Percentiles rank a stretch among this genome's conserved stretches.
Evolutionary conservation across 2,113 vertebrate genomes (phyloP).

Genomic region (Thymallus thymallus): DNA sequence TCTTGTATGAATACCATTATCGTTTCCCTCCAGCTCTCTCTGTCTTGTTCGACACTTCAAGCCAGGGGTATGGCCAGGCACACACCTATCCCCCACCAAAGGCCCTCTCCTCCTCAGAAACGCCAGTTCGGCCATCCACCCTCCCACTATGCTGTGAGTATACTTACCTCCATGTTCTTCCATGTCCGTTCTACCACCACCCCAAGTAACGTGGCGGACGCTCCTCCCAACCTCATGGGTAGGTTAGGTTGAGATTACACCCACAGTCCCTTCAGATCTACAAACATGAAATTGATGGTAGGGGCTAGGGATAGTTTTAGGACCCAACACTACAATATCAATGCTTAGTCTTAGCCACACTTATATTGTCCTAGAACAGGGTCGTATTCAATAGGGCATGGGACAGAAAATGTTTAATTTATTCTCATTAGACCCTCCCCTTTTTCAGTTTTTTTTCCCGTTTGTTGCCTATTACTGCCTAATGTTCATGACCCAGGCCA

Average conservation of each 20-base stretch:
- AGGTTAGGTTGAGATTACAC: too few species aligned
- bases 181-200: not conserved
- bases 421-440: too few species aligned
- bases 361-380: not conserved
- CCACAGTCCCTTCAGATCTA: too few species aligned
- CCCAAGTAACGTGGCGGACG: too few species aligned
- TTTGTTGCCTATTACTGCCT: too few species aligned
- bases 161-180: not conserved
- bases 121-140: conserved; percentile 72
- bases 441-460: too few species aligned
- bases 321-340: too few species aligned
- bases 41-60: conserved; percentile 85
- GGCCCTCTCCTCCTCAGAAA: conserved; percentile 75
- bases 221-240: too few species aligned
- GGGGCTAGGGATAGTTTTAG: too few species aligned
- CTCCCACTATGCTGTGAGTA: conserved; percentile 88
- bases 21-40: conserved; percentile 56
- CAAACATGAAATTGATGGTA: too few species aligned
- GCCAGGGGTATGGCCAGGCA: conserved; percentile 66
- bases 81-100: conserved; percentile 78
- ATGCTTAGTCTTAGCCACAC: not conserved
- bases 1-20: not conserved
- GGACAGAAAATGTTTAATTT: not conserved
- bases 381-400: not conserved
- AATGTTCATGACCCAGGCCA: too few species aligned